Conservation (phyloP, 1,140 invertebrate species). For the Tetragnatha versicolor region DNA sequence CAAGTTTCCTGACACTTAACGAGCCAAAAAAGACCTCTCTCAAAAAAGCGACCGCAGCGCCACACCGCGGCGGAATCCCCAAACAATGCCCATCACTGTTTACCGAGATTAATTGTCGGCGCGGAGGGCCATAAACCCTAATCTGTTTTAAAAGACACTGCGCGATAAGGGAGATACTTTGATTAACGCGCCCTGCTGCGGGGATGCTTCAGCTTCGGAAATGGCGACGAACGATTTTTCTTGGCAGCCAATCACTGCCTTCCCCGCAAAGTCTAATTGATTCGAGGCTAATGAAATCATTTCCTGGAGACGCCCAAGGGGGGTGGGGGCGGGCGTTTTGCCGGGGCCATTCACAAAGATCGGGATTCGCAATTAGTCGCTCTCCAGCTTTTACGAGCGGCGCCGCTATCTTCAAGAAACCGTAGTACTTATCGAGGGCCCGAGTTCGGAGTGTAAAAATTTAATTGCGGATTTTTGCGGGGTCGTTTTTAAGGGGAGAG, state of each 20-base stretch:
- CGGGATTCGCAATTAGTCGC: conserved; percentile 44
- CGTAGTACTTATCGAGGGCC: not conserved
- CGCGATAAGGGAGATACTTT: conserved; percentile 52
- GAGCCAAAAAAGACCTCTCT: conserved; percentile 12
- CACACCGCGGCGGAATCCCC: not conserved
- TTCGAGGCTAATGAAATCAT: conserved; percentile 55
- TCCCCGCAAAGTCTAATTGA: conserved; percentile 48
- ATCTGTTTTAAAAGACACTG: conserved; percentile 53
- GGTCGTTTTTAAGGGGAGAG: too few species aligned
- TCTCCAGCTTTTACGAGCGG: conserved; percentile 42
- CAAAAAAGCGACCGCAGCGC: not conserved
- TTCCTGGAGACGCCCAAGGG: conserved; percentile 32
- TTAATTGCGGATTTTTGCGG: too few species aligned
- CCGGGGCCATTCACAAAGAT: conserved; percentile 26
- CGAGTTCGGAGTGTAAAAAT: too few species aligned
- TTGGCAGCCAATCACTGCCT: conserved; percentile 41
- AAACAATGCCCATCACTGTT: conserved; percentile 46
- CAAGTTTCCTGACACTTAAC: conserved; percentile 24
- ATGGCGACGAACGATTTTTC: conserved; percentile 52
- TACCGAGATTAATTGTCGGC: conserved; percentile 53
- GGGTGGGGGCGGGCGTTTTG: not conserved
- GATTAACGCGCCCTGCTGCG: conserved; percentile 49
- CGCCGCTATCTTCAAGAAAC: not conserved
- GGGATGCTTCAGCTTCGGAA: conserved; percentile 44
- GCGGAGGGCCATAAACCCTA: conserved; percentile 40